Evolutionary conservation across 2,113 vertebrate species (phyloP).

Genomic region (Echinops telfairi): DNA sequence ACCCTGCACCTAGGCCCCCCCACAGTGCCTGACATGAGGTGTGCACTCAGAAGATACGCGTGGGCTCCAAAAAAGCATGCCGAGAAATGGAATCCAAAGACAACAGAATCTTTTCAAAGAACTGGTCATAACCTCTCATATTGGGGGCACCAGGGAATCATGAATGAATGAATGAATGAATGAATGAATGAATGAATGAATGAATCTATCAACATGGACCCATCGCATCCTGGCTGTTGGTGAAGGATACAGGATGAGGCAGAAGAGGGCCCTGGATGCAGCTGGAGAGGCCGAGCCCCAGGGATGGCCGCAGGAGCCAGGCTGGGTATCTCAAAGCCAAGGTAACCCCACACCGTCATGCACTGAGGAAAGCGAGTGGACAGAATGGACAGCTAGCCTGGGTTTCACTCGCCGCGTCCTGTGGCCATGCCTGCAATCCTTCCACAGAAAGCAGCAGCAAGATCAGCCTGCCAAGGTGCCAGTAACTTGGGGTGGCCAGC

Average conservation of each 20-base stretch:
- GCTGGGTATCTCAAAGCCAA: not conserved
- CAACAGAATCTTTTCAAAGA: too few species aligned
- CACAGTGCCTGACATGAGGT: not conserved
- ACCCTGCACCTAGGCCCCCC: not conserved
- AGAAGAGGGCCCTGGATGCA: not conserved
- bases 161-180: not conserved
- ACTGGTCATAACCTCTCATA: too few species aligned
- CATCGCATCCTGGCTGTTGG: not conserved
- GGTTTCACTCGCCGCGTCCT: not conserved
- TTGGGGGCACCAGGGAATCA: not conserved
- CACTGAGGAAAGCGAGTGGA: not conserved
- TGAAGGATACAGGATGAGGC: not conserved
- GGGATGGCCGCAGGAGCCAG: not conserved
- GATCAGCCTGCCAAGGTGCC: not conserved
- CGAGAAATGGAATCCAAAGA: too few species aligned
- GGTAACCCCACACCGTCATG: not conserved
- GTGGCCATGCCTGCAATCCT: not conserved
- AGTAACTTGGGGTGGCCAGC: not conserved
- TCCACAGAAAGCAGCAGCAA: not conserved
- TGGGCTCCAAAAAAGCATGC: too few species aligned
- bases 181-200: not conserved
- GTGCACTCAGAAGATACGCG: not conserved
- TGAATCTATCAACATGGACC: not conserved
- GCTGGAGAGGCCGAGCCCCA: too few species aligned
- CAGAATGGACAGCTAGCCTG: slow-evolving; percentile 9